phyloP scores from a whole-genome alignment of 1,140 invertebrate genomes.

The Hylaeus volcanicus region DNA sequence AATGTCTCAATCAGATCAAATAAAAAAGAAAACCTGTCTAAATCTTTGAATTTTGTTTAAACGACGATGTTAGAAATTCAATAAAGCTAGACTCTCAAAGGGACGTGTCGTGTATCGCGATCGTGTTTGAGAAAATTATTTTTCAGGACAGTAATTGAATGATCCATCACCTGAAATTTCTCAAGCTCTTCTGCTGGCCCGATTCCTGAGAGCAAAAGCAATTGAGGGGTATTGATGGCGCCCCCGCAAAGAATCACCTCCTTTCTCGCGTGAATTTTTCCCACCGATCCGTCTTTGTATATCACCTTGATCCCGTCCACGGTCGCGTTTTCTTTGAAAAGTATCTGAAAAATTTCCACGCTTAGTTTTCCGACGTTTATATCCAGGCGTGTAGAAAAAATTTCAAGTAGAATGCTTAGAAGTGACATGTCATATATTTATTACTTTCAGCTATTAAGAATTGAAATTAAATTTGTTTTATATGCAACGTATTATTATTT shows the following conservation, averaged over 20 bases:
- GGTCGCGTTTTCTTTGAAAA: constrained; percentile 64
- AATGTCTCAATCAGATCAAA: too few relatives aligned
- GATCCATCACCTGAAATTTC: constrained; percentile 71
- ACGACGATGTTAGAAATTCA: too few relatives aligned
- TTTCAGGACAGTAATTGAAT: not conserved
- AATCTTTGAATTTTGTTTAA: too few relatives aligned
- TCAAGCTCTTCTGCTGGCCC: constrained; percentile 81
- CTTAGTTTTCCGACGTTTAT: not conserved
- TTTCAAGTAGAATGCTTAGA: too few relatives aligned
- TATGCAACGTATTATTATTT: too few relatives aligned
- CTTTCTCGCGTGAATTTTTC: constrained; percentile 82
- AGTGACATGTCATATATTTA: too few relatives aligned
- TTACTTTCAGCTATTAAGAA: too few relatives aligned
- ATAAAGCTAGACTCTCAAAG: too few relatives aligned
- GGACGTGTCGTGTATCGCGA: too few relatives aligned
- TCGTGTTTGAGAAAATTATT: not conserved
- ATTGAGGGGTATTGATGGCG: constrained; percentile 85
- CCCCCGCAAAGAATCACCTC: constrained; percentile 88
- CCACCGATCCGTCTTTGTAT: constrained; percentile 72
- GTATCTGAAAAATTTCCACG: constrained; percentile 58
- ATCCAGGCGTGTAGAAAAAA: too few relatives aligned
- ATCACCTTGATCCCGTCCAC: constrained; percentile 81
- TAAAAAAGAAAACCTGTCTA: too few relatives aligned
- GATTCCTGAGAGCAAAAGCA: constrained; percentile 87
- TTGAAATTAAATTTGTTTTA: too few relatives aligned